A percentile compares a stretch with the other conserved stretches of the same genome.
These are phyloP conservation scores for Sarcophaga carnaria DNA, from an alignment of 2,888 invertebrate species.

Conservation along the genomic window DNA sequence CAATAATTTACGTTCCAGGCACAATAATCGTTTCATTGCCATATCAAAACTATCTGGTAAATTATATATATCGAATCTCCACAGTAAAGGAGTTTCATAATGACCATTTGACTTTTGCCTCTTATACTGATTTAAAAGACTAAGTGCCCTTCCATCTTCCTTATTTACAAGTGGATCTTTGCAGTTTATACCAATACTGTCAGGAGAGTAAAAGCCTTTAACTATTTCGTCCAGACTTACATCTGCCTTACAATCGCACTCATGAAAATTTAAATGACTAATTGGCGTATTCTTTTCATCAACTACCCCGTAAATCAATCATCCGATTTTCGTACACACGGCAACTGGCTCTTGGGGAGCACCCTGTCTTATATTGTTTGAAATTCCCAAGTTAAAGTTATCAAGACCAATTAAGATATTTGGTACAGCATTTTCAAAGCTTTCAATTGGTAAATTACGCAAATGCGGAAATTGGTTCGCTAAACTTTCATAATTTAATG, in stretches of 20 bases:
- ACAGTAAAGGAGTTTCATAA: conserved; percentile 12
- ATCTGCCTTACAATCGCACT: conserved; percentile 33
- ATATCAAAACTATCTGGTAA: conserved; percentile 3
- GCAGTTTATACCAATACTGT: conserved; percentile 37
- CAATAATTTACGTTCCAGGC: conserved; percentile 4
- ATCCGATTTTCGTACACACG: conserved; percentile 47
- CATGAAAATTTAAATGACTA: conserved; percentile 53
- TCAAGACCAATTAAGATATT: background rate
- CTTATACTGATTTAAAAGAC: conserved; percentile 8
- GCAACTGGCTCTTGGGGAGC: conserved; percentile 50
- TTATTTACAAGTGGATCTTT: conserved; percentile 25
- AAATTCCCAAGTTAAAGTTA: conserved; percentile 48
- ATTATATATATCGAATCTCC: conserved; percentile 1
- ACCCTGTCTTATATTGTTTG: conserved; percentile 42
- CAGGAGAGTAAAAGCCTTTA: conserved; percentile 37
- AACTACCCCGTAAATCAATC: conserved; percentile 52
- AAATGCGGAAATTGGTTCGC: too few species aligned
- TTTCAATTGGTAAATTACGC: background rate
- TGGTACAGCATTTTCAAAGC: background rate
- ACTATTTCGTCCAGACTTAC: conserved; percentile 37
- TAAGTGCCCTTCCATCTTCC: background rate
- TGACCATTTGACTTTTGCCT: conserved; percentile 3
- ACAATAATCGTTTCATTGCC: background rate
- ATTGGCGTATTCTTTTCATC: conserved; percentile 3
- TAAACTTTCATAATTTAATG: too few species aligned